Evolutionary conservation across 2,888 invertebrate genomes (phyloP).

Genomic region (Busseola fusca): DNA sequence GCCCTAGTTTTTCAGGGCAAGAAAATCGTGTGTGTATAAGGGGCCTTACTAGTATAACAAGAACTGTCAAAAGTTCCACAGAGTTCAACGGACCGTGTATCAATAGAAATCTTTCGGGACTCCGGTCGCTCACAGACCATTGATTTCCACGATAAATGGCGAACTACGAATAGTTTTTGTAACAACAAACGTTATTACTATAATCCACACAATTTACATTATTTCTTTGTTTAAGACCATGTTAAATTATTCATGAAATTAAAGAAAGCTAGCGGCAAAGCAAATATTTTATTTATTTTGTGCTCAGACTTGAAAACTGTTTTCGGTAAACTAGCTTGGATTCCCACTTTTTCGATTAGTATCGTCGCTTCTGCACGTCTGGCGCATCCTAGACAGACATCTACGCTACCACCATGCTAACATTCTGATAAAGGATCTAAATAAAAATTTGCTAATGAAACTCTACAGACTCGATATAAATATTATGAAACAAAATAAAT

Average conservation of each 20-base stretch:
- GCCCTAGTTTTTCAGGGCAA: neutral
- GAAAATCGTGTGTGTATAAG: neutral
- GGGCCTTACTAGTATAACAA: conserved; percentile 14
- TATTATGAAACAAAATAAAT: neutral
- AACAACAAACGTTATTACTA: conserved; percentile 46
- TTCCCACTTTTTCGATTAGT: neutral
- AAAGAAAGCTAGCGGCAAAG: conserved; percentile 22
- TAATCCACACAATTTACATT: conserved; percentile 45
- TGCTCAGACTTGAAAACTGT: conserved; percentile 31
- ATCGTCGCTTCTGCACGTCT: neutral
- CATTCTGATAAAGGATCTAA: neutral
- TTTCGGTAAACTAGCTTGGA: conserved; percentile 4
- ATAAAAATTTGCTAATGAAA: neutral
- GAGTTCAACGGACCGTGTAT: conserved; percentile 52
- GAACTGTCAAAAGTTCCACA: conserved; percentile 46
- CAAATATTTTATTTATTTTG: conserved; percentile 38
- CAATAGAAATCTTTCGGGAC: conserved; percentile 52
- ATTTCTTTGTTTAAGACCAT: conserved; percentile 36
- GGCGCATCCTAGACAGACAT: neutral
- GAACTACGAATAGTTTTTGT: conserved; percentile 43
- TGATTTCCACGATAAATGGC: conserved; percentile 65
- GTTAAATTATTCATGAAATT: conserved; percentile 56
- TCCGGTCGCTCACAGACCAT: conserved; percentile 53
- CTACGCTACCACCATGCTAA: neutral
- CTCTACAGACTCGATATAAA: neutral